These are phyloP conservation scores for Leptura quadrifasciata DNA, from an alignment of 2,888 invertebrate species.

Conservation along the genomic window DNA sequence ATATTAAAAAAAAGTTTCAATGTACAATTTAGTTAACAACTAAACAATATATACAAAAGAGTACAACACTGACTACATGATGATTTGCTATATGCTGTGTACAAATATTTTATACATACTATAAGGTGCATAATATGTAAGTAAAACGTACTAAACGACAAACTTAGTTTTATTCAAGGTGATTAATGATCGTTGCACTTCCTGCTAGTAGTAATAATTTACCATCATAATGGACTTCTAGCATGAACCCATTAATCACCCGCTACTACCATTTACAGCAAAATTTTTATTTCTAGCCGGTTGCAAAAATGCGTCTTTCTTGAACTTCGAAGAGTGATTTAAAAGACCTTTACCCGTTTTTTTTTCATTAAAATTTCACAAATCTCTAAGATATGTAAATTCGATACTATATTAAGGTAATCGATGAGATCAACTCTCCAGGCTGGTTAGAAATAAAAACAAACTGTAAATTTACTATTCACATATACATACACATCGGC, in stretches of 20 bases:
- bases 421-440: neutral
- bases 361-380: slow-evolving; percentile 10
- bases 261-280: neutral
- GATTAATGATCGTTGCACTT: neutral
- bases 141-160: slow-evolving; percentile 26
- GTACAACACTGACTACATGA: slow-evolving; percentile 45
- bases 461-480: slow-evolving; percentile 1
- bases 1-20: slow-evolving; percentile 32
- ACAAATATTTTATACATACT: slow-evolving; percentile 44
- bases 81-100: slow-evolving; percentile 39
- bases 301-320: neutral
- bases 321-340: neutral
- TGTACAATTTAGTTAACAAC: slow-evolving; percentile 47
- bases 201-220: slow-evolving; percentile 5
- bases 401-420: slow-evolving; percentile 7
- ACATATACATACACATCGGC: neutral
- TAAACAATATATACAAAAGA: slow-evolving; percentile 44
- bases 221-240: slow-evolving; percentile 1
- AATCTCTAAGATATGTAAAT: neutral
- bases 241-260: neutral
- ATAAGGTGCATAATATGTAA: slow-evolving; percentile 32
- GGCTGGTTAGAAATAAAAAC: slow-evolving; percentile 15
- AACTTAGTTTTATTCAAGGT: slow-evolving; percentile 16
- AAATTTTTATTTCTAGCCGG: slow-evolving; percentile 14
- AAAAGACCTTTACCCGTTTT: slow-evolving; percentile 1